Evolutionary conservation across 2,113 vertebrate genomes (phyloP), one percentile per base, ranked within the genome.

Genomic region (Jaculus jaculus): DNA sequence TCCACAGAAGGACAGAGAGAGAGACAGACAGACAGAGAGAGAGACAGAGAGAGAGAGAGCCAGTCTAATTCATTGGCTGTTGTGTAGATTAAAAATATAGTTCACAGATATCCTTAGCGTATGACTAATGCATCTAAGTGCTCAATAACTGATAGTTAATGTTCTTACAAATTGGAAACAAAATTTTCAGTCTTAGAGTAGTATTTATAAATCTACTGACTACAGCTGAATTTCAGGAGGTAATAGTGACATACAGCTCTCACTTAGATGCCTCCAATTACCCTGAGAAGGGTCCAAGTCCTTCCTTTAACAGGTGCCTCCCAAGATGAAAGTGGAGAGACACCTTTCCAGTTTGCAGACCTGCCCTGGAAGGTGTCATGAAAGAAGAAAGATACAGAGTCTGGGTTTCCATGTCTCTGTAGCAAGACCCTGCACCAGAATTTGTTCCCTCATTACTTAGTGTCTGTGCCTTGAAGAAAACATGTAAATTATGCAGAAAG

Each of bases 401-500:
- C 61, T 78, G 85, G 78, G 39, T 87, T 94, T 92, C 84, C 65
- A 51, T 72, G 78, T 93, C 88, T 88, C 87, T 24, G 92, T 87
- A 89, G 71, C 84, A 93, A 95, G 93, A 95, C 90, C 92, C 71
- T 75, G 90, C 66, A 94, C 95, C 88, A 96, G 94, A 96, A 87
- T 95, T 95, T 95, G 94, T 94, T 96, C 82, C 75, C 79, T 96
- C 94, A 95, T 97, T 95, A 95, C 88, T 96, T 95, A 95, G 94
- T 93, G 93, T 97, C 96, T 95, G 92, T 91, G 94, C 90, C 96
- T 95, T 96, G 92, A 93, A 95, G 95, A 94, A 97, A 97, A 96
- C 96, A 96, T 95, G 95, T 97, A 97, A 97, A 97, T 96, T 97
- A 97, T 95, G 89, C 97, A 96, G 97, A 97, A 96, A 97, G 97